phyloP scores from a whole-genome alignment of 2,797 vertebrate species.

The Sebastes minor region DNA sequence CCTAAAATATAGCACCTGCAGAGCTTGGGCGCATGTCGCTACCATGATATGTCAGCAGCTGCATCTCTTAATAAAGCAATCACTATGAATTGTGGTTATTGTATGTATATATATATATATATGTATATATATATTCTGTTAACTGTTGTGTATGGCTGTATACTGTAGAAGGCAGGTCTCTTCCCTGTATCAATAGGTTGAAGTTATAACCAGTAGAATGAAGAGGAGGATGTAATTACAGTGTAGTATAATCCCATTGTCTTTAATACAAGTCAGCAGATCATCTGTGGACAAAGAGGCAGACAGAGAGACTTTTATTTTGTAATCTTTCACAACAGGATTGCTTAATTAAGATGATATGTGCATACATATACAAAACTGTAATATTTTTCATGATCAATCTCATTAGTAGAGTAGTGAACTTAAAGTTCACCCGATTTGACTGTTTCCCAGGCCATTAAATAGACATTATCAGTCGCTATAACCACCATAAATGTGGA shows the following conservation, averaged over 20 bases:
- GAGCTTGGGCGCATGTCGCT: neutral
- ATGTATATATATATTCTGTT: neutral
- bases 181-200: constrained; percentile 2
- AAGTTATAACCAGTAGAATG: constrained; percentile 31
- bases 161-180: neutral
- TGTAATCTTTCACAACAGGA: neutral
- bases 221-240: constrained; percentile 32
- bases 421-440: neutral
- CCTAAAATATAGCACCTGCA: neutral
- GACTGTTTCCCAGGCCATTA: too few species aligned
- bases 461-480: too few species aligned
- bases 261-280: constrained; percentile 20
- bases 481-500: too few species aligned
- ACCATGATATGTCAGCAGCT: neutral
- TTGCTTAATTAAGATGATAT: neutral
- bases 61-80: neutral
- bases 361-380: neutral
- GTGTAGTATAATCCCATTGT: constrained; percentile 25
- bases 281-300: constrained; percentile 55
- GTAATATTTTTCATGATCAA: neutral
- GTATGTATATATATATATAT: too few species aligned
- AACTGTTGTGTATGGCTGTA: neutral
- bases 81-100: neutral
- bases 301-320: neutral
- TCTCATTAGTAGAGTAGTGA: neutral